These are phyloP conservation scores for Actinia tenebrosa DNA, from an alignment of 64 coral and sea anemone species.

Conservation along the genomic window DNA sequence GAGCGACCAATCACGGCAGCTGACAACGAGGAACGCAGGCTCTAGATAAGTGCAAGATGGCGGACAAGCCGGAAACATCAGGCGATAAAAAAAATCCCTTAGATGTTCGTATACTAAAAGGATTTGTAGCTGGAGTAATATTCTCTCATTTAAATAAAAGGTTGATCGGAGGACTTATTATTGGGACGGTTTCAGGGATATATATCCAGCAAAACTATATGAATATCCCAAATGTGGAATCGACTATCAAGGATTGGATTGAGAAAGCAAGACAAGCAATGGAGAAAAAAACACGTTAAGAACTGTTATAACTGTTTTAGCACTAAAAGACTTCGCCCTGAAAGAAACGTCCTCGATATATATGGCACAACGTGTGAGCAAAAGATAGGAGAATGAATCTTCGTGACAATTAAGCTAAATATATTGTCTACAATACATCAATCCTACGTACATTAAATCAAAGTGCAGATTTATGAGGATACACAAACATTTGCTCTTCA, in stretches of 20 bases:
- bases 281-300: constrained; percentile 40
- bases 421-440: no score
- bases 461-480: no score
- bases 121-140: constrained; percentile 73
- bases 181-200: constrained; percentile 66
- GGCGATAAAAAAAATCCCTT: constrained; percentile 45
- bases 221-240: constrained; percentile 70
- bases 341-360: background rate
- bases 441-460: no score
- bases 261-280: constrained; percentile 19
- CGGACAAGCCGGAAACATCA: constrained; percentile 1
- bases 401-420: no score
- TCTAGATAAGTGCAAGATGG: constrained; percentile 26
- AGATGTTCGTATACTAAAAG: constrained; percentile 69
- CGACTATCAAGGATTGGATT: constrained; percentile 41
- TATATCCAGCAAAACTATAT: constrained; percentile 85
- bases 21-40: no score
- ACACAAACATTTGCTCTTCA: no score
- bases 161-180: constrained; percentile 57
- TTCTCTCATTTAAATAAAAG: constrained; percentile 91
- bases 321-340: background rate
- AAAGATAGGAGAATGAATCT: no score
- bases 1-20: no score
- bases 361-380: background rate
- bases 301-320: background rate